These are phyloP conservation scores for Porites lobata DNA, from an alignment of 92 coral and sea anemone genomes.

Conservation along the genomic window DNA sequence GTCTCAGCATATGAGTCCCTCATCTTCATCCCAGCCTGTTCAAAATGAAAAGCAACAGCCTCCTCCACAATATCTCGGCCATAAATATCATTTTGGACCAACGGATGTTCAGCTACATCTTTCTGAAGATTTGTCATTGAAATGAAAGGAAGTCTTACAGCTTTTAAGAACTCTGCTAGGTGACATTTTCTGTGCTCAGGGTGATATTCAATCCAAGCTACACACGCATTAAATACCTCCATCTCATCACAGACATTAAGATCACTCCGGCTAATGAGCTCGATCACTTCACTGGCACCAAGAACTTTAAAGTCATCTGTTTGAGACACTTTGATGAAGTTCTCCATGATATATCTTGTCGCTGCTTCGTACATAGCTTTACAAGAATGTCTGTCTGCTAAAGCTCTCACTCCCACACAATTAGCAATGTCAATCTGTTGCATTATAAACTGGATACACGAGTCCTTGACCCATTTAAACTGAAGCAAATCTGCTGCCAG, in stretches of 20 bases:
- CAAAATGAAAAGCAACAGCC: conserved; percentile 89
- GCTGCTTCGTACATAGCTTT: conserved; percentile 87
- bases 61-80: conserved; percentile 91
- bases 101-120: conserved; percentile 67
- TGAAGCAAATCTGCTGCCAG: conserved; percentile 92
- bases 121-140: conserved; percentile 83
- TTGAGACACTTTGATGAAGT: conserved; percentile 82
- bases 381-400: conserved; percentile 90
- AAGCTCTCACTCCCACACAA: conserved; percentile 89
- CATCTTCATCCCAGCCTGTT: conserved; percentile 94
- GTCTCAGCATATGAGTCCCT: conserved; percentile 86
- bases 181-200: conserved; percentile 62
- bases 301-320: conserved; percentile 88
- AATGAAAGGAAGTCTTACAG: conserved; percentile 83
- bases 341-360: conserved; percentile 67
- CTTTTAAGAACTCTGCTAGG: conserved; percentile 84
- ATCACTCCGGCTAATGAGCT: conserved; percentile 77
- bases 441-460: conserved; percentile 89
- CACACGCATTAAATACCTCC: conserved; percentile 81
- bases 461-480: conserved; percentile 89
- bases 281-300: conserved; percentile 72
- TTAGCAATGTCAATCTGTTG: conserved; percentile 89
- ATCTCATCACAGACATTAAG: conserved; percentile 75
- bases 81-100: conserved; percentile 79
- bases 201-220: conserved; percentile 84